Evolutionary conservation across 2,888 invertebrate species (phyloP).

Genomic region (Geotrupes spiniger): DNA sequence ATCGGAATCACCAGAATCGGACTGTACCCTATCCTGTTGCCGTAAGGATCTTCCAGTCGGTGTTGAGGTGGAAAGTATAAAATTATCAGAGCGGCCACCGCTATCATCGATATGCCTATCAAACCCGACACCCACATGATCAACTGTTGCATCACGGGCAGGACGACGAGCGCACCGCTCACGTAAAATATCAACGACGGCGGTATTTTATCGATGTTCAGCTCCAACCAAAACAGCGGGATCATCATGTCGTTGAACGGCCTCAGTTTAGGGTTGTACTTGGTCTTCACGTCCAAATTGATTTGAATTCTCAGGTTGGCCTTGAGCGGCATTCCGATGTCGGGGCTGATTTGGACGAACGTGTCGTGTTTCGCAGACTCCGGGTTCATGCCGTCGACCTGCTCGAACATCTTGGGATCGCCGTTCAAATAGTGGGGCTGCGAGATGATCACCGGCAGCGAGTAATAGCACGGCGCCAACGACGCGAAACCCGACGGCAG

Average conservation of each 20-base stretch:
- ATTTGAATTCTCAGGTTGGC: conserved; percentile 67
- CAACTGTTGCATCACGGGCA: conserved; percentile 28
- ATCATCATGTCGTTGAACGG: conserved; percentile 63
- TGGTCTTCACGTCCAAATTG: conserved; percentile 65
- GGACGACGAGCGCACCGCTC: conserved; percentile 33
- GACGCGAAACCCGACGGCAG: conserved; percentile 58
- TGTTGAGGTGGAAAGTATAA: conserved; percentile 18
- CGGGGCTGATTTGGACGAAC: conserved; percentile 68
- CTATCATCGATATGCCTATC: conserved; percentile 40
- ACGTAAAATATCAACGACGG: conserved; percentile 22
- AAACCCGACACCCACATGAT: conserved; percentile 24
- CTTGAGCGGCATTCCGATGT: conserved; percentile 64
- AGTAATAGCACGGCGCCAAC: conserved; percentile 55
- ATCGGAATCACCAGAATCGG: conserved; percentile 43
- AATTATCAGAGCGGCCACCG: conserved; percentile 18
- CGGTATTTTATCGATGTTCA: conserved; percentile 48
- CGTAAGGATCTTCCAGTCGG: conserved; percentile 28
- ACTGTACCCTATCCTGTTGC: conserved; percentile 34
- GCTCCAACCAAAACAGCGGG: conserved; percentile 71
- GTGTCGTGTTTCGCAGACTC: conserved; percentile 56
- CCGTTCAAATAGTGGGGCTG: conserved; percentile 60
- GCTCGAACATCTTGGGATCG: conserved; percentile 57
- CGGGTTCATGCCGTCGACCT: conserved; percentile 63
- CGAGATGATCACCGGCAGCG: conserved; percentile 71
- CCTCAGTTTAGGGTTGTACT: conserved; percentile 59